Percentiles rank a stretch among this genome's conserved stretches.
phyloP scores from a whole-genome alignment of 2,797 vertebrate genomes.

The Catharus ustulatus region DNA sequence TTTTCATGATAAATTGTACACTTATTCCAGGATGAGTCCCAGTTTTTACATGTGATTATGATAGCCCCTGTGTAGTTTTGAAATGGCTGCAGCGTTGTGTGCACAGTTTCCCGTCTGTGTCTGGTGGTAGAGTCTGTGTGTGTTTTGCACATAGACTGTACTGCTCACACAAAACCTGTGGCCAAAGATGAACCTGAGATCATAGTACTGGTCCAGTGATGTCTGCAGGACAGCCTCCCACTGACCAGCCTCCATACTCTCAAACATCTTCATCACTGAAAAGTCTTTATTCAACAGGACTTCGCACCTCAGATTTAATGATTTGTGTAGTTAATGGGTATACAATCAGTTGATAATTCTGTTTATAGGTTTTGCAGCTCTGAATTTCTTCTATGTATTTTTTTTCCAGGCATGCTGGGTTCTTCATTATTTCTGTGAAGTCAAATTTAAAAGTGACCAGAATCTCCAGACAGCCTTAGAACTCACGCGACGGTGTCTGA shows the following conservation, averaged over 20 bases:
- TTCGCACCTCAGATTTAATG: not conserved
- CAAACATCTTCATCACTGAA: slow-evolving; percentile 45
- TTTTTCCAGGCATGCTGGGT: slow-evolving; percentile 93
- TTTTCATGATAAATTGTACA: not conserved
- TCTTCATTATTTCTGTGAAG: slow-evolving; percentile 99
- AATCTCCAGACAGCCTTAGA: slow-evolving; percentile 96
- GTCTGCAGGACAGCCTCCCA: slow-evolving; percentile 79
- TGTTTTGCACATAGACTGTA: slow-evolving; percentile 83
- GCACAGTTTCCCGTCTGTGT: slow-evolving; percentile 85
- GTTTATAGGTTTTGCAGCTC: not conserved
- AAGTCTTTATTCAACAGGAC: not conserved
- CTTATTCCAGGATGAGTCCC: not conserved
- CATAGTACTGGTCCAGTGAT: slow-evolving; percentile 96
- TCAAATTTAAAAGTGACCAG: slow-evolving; percentile 98
- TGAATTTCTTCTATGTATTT: not conserved
- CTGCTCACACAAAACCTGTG: slow-evolving; percentile 84
- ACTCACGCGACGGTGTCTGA: slow-evolving; percentile 92
- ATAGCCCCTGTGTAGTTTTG: not conserved
- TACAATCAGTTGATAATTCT: not conserved
- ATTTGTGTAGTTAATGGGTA: not conserved
- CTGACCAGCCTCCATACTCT: slow-evolving; percentile 82
- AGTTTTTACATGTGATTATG: not conserved
- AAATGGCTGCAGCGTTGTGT: slow-evolving; percentile 80
- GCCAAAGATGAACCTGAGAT: slow-evolving; percentile 89
- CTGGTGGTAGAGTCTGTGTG: slow-evolving; percentile 79